Base-by-base conservation (phyloP, 2,797 vertebrate genomes). In the Chiropotes sagulatus region DNA sequence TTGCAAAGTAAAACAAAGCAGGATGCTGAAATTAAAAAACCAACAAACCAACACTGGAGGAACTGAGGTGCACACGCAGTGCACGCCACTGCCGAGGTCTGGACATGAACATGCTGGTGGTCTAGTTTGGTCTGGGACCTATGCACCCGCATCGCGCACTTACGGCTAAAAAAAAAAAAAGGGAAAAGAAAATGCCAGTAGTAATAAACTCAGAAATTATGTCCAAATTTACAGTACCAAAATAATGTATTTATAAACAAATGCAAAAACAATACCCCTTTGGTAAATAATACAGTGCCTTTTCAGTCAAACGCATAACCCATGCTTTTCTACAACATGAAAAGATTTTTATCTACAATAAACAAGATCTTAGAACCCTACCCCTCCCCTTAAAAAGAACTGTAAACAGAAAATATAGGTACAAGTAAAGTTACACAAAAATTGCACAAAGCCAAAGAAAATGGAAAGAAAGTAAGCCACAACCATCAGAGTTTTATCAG, bases 271-370 rank as follows among this genome's bases (percentile, higher is more conserved):
- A 93, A 97, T 95, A 98, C 97, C 97, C 97, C 98, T 98, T 98
- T 97, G 98, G 98, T 96, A 98, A 98, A 98, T 96, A 98, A 97
- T 93, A 98, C 97, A 98, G 98, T 98, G 98, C 98, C 98, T 98
- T 99, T 98, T 97, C 98, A 98, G 97, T 85, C 98, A 89, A 98
- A 98, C 52, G 97, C 98, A 98, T 98, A 97, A 98, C 94, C 97
- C 98, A 99, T 98, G 98, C 98, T 98, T 98, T 95, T 98, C 98
- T 98, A 98, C 98, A 98, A 98, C 99, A 99, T 98, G 98, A 99
- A 98, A 98, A 96, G 94, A 87, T 94, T 95, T 99, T 89, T 94
- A 99, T 98, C 98, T 98, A 99, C 99, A 99, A 99, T 98, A 99
- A 98, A 98, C 9, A 0, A 98, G 98, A 96, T 98, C 97, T 97